Base-by-base conservation (phyloP, 2,888 invertebrate genomes). In the Bombyx huttoni region DNA sequence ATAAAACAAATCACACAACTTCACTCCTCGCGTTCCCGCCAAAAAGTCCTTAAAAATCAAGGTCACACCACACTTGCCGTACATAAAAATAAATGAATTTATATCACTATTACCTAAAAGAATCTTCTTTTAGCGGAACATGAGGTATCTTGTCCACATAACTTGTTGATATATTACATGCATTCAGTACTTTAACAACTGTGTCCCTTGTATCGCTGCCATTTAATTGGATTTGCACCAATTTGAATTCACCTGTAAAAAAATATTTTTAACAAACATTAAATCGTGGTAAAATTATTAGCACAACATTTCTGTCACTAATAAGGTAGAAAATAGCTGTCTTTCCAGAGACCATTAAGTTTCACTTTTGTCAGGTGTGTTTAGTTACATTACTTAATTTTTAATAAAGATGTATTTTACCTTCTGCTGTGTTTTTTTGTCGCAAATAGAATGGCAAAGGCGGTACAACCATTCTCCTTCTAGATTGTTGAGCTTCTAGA, bases 131-230 rank as follows among this genome's bases (percentile, higher is more conserved):
- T 56, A 57, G 71, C 55, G 61, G 63, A 64, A 65, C 77, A 54
- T 75, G 77, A 48, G 90, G 88, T 67, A 95, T 91, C 75, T 91
- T 93, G 73, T 96, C 95, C 7, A 97, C 90, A 81, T 95, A 96
- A 48, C 94, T 93, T n/a, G 97, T 96, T 7, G 97, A 91, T 56
- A 98, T 90, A 73, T 95, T 91, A 81, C 96, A 97, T 35, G 94
- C 91, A 72, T 92, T 92, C 55, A 98, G 85, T 58, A 98, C 81
- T 70, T 92, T 92, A 8, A 93, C 89, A 46, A 97, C 92, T 8
- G 93, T 91, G 64, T 93, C 92, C 54, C 93, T 90, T 49, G 96
- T 83, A 79, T 93, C 91, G 56, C 85, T 87, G 46, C 93, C 91
- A 54, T 91, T 91, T 56, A 97, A 76, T 51, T 91, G 89, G 54